Base-by-base conservation (phyloP, 2,888 invertebrate genomes). In the Napeogenes sylphis region DNA sequence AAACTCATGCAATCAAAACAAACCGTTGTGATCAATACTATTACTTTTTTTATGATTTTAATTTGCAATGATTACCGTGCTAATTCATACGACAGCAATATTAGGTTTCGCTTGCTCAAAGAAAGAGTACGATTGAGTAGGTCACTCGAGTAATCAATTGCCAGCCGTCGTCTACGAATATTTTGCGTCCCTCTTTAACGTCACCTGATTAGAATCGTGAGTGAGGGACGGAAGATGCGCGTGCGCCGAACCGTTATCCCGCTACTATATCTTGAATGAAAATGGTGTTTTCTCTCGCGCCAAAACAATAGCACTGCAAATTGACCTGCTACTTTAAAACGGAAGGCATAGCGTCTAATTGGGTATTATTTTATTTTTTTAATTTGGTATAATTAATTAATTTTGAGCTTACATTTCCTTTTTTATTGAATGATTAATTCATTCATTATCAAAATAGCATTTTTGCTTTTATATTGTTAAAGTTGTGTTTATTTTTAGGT, bases 41-140 rank as follows among this genome's bases (percentile, higher is more conserved):
- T 42, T 10, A 42, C 38, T 4, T 38, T 38, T 42, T 42, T 42
- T 42, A 10, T 42, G 8, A 42, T 42, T 42, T 42, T 42, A 42
- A 42, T 42, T 38, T 38, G 8, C 42, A 42, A 42, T 42, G 12
- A 45, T 45, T 30, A 56, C 8, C 4, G 30, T 83, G 42, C 13
- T 32, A 45, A 45, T 30, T 45, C 32, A 45, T 45, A 84, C 83
- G 84, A 80, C 81, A 83, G 81, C 83, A 86, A 86, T 91, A 90
- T 89, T 89, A 90, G 91, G 90, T 91, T 87, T 84, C 87, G 84
- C 82, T 88, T 87, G 87, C 84, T 79, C 85, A 91, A 91, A 91
- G 91, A 92, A 91, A 91, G 84, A 90, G 86, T 83, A 80, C 82
- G 73, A 75, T 80, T 83, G 87, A 90, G 90, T 91, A 89, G 91